Conservation (phyloP, 2,797 vertebrate genomes). For the Rallus crepitans region DNA sequence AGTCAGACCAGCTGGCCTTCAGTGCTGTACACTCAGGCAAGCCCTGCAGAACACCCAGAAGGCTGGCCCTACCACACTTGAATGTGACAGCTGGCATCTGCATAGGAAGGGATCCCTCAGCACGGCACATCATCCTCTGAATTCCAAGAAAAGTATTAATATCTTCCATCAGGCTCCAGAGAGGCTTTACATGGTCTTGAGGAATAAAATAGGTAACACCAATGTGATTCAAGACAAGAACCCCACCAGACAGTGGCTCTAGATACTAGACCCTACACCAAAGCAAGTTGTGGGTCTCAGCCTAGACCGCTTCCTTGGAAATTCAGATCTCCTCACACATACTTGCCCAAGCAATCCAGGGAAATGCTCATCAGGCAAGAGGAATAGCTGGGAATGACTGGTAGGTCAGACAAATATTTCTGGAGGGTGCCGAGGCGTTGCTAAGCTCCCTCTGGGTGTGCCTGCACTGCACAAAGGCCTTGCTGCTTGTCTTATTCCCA, state of each 20-base stretch:
- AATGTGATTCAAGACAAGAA: background rate
- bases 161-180: background rate
- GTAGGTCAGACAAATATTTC: background rate
- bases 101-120: background rate
- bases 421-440: background rate
- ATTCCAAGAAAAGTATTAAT: background rate
- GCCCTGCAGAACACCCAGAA: background rate
- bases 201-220: background rate
- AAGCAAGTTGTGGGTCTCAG: background rate
- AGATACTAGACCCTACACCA: background rate
- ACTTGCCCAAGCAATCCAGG: background rate
- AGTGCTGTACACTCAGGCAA: background rate
- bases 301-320: background rate
- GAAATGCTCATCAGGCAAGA: background rate
- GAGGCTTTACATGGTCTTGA: background rate
- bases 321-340: background rate
- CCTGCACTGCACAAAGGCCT: background rate
- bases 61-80: background rate
- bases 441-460: background rate
- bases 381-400: background rate
- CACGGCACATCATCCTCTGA: background rate
- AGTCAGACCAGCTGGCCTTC: background rate
- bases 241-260: background rate
- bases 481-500: background rate
- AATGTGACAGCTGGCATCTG: background rate